Conservation (phyloP, 2,888 invertebrate genomes). For the Gibbula magus region DNA sequence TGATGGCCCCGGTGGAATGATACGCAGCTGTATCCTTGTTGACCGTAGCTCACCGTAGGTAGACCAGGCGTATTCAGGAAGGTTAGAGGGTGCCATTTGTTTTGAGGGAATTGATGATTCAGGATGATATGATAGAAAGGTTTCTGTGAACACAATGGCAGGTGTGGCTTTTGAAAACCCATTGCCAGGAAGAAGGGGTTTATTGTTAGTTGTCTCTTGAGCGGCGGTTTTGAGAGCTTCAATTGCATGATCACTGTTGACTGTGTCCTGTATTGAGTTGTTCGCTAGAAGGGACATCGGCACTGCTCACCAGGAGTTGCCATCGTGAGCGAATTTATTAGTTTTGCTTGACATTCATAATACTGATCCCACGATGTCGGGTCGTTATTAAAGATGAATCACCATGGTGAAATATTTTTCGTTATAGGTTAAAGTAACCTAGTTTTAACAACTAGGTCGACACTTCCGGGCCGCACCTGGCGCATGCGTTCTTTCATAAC, state of each 20-base stretch:
- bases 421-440: no score
- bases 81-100: slow-evolving; percentile 47
- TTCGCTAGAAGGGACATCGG: slow-evolving; percentile 77
- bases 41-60: slow-evolving; percentile 46
- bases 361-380: slow-evolving; percentile 14
- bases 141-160: slow-evolving; percentile 46
- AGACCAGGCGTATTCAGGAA: slow-evolving; percentile 59
- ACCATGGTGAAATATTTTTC: slow-evolving; percentile 41
- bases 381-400: slow-evolving; percentile 8
- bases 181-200: slow-evolving; percentile 52
- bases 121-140: slow-evolving; percentile 65
- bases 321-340: slow-evolving; percentile 17
- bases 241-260: slow-evolving; percentile 36
- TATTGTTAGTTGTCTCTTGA: slow-evolving; percentile 50
- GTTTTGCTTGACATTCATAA: slow-evolving; percentile 36
- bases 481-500: no score
- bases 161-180: slow-evolving; percentile 50
- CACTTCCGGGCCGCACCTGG: no score
- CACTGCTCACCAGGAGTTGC: slow-evolving; percentile 50
- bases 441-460: no score
- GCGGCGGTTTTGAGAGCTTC: slow-evolving; percentile 49
- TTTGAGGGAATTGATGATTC: slow-evolving; percentile 45
- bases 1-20: slow-evolving; percentile 48
- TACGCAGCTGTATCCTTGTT: slow-evolving; percentile 47
- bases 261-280: slow-evolving; percentile 77